Conservation (phyloP, 2,113 vertebrate genomes). For the Stigmatopora argus region DNA sequence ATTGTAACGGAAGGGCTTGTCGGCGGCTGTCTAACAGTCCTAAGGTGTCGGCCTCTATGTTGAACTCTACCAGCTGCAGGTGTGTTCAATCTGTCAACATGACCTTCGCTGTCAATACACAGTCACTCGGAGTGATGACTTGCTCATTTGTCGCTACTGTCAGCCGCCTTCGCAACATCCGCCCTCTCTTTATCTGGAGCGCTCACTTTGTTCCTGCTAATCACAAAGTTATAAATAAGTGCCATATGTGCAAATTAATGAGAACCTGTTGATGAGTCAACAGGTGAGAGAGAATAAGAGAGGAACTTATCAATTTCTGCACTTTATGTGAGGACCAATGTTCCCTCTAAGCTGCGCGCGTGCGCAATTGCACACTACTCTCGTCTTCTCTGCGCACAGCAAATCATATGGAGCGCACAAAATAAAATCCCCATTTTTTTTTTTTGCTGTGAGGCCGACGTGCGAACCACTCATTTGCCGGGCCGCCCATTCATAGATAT, state of each 20-base stretch:
- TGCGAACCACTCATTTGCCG: too few species aligned
- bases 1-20: conserved; percentile 19
- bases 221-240: conserved; percentile 36
- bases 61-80: conserved; percentile 20
- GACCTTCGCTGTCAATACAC: conserved; percentile 49
- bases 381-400: too few species aligned
- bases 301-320: not conserved
- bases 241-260: conserved; percentile 28
- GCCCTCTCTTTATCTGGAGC: conserved; percentile 28
- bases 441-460: too few species aligned
- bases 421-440: too few species aligned
- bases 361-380: too few species aligned
- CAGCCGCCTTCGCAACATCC: conserved; percentile 23
- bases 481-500: too few species aligned
- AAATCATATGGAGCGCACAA: too few species aligned
- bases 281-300: not conserved
- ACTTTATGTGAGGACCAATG: not conserved
- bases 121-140: conserved; percentile 24
- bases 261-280: conserved; percentile 44
- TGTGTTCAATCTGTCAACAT: conserved; percentile 33
- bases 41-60: not conserved
- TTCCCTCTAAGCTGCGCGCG: too few species aligned
- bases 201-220: conserved; percentile 55
- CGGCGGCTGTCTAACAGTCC: conserved; percentile 13
- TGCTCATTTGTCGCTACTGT: conserved; percentile 31